Evolutionary conservation across 2,888 invertebrate species (phyloP).

Genomic region (Selenia dentaria): DNA sequence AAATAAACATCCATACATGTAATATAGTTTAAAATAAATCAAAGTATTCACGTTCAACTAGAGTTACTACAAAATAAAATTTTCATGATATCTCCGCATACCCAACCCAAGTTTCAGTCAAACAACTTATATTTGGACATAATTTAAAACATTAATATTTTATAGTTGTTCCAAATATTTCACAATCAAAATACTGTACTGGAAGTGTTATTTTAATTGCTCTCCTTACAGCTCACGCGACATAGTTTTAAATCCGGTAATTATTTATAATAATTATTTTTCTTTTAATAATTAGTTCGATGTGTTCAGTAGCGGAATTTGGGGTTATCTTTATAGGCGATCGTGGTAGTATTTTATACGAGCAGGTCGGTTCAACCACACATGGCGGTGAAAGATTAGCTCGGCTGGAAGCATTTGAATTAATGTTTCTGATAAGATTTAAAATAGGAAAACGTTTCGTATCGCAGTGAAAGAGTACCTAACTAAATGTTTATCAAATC

Average conservation of each 20-base stretch:
- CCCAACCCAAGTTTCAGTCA: constrained; percentile 9
- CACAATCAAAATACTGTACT: constrained; percentile 25
- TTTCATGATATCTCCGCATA: constrained; percentile 14
- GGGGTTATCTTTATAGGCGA: constrained; percentile 73
- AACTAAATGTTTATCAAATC: too few relatives aligned
- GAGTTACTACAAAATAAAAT: not conserved
- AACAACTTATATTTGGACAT: constrained; percentile 17
- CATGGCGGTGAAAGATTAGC: constrained; percentile 40
- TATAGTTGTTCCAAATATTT: constrained; percentile 26
- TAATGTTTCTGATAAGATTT: constrained; percentile 21
- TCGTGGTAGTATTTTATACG: constrained; percentile 60
- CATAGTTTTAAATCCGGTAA: constrained; percentile 41
- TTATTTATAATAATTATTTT: constrained; percentile 43
- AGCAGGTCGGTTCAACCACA: constrained; percentile 51
- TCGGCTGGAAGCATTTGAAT: constrained; percentile 13
- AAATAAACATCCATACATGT: too few relatives aligned
- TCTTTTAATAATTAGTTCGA: constrained; percentile 73
- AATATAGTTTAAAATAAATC: not conserved
- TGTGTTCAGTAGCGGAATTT: constrained; percentile 70
- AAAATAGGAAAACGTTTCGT: not conserved
- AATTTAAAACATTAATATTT: constrained; percentile 24
- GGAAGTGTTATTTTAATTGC: constrained; percentile 30
- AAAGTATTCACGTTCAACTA: not conserved
- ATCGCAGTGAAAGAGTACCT: too few relatives aligned
- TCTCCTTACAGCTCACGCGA: constrained; percentile 27